Evolutionary conservation across 2,888 invertebrate species (phyloP), one percentile per base, ranked within the genome.

Genomic region (Dichetophora obliterata): DNA sequence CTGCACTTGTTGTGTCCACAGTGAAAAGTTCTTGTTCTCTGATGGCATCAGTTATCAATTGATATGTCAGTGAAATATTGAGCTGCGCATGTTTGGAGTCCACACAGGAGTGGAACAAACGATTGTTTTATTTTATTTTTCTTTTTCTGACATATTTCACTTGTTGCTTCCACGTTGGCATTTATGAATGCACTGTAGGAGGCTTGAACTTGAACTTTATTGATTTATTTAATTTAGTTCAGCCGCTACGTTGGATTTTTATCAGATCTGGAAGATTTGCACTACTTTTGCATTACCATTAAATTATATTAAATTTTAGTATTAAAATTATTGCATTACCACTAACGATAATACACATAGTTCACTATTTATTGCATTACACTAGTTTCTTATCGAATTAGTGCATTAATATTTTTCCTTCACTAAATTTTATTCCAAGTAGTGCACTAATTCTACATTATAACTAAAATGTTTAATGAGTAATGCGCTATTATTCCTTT

Each of bases 151-250:
- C 43, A 59, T 43, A 72, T 22, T 61, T 48, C 59, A 59, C 59
- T 72, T 72, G 59, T 61, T 72, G 72, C 72, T 31, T 24, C 31
- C 34, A 65, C 65, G 19, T 65, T 66, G 43, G 8, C 66, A 66
- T 11, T 9, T 66, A 0, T 4, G 0, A 57, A 24, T 22, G 3
- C 34, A 34, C 5, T 19, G 65, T 31, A 19, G 1, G 31, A 19
- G 1, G 31, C 19, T 65, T 65, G 37, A 65, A 27, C 65, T 65
- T 65, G 65, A 65, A 37, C 65, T 65, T 34, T 65, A 11, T 59
- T 24, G 57, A 59, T 14, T 19, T 22, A 24, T 43, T 43, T 43
- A 11, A 24, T 43, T 43, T 43, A 11, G 11, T 11, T 14, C 14
- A 14, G 43, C 14, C 11, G 43, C 37, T 43, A 14, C 43, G 14